Percentiles rank a stretch among this genome's conserved stretches.
phyloP scores from a whole-genome alignment of 2,888 invertebrate species.

The Odontomyia ornata region DNA sequence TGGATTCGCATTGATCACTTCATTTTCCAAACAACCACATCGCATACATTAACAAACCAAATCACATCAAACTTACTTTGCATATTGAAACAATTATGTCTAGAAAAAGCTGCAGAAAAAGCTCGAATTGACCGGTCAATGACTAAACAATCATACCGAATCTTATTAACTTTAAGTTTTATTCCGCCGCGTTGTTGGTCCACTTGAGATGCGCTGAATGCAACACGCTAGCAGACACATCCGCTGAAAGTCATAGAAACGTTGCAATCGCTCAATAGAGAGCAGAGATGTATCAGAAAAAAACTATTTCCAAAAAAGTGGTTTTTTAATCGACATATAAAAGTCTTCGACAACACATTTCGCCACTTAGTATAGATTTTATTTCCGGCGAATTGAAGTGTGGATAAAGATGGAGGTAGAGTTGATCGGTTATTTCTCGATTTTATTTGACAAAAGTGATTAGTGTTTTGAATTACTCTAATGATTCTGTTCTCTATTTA shows the following conservation, averaged over 20 bases:
- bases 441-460: background rate
- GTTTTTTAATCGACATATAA: slow-evolving; percentile 30
- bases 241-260: background rate
- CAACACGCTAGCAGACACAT: background rate
- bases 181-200: background rate
- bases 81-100: too few relatives aligned
- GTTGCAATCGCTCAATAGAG: background rate
- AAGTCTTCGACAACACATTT: slow-evolving; percentile 7
- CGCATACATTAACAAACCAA: too few relatives aligned
- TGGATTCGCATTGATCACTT: too few relatives aligned
- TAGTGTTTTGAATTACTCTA: background rate
- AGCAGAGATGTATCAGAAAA: background rate
- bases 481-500: slow-evolving; percentile 28
- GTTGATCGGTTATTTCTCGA: background rate
- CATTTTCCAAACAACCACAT: too few relatives aligned
- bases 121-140: background rate
- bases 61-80: too few relatives aligned
- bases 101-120: background rate
- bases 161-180: background rate
- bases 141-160: background rate
- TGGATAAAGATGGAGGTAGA: slow-evolving; percentile 29
- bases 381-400: slow-evolving; percentile 28
- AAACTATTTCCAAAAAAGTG: background rate
- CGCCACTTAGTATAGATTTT: slow-evolving; percentile 12
- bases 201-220: background rate